Percentiles rank a stretch among this genome's conserved stretches.
These are phyloP conservation scores for Fistularia commersonii DNA, from an alignment of 2,797 vertebrate genomes.

Conservation along the genomic window DNA sequence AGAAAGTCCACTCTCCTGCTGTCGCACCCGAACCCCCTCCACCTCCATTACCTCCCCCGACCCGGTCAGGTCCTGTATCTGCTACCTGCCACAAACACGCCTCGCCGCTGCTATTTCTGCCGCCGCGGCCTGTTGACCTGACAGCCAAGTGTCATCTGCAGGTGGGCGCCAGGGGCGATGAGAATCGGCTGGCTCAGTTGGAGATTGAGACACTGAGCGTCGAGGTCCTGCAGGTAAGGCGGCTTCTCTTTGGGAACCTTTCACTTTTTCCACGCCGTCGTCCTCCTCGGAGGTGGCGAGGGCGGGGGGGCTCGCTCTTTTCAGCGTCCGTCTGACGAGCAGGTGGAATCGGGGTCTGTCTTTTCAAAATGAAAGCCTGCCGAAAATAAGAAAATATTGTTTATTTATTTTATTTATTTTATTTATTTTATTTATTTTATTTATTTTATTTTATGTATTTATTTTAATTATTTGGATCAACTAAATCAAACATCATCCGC, in stretches of 20 bases:
- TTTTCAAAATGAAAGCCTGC: too few species aligned
- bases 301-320: too few species aligned
- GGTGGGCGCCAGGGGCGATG: slow-evolving; percentile 51
- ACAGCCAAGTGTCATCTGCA: slow-evolving; percentile 71
- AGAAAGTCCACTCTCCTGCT: too few species aligned
- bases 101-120: slow-evolving; percentile 56
- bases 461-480: too few species aligned
- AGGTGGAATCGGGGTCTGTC: too few species aligned
- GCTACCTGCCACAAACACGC: slow-evolving; percentile 73
- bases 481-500: too few species aligned
- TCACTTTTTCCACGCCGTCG: background rate
- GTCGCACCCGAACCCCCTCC: too few species aligned
- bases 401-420: background rate
- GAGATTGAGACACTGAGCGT: slow-evolving; percentile 33
- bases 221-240: slow-evolving; percentile 61
- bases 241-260: slow-evolving; percentile 19
- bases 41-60: too few species aligned
- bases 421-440: background rate
- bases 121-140: slow-evolving; percentile 58
- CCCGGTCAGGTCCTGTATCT: slow-evolving; percentile 6
- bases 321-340: too few species aligned
- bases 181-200: slow-evolving; percentile 32
- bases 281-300: background rate
- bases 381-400: too few species aligned
- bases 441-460: background rate